Conservation (phyloP, 1,140 invertebrate species). For the Aplysia californica region DNA sequence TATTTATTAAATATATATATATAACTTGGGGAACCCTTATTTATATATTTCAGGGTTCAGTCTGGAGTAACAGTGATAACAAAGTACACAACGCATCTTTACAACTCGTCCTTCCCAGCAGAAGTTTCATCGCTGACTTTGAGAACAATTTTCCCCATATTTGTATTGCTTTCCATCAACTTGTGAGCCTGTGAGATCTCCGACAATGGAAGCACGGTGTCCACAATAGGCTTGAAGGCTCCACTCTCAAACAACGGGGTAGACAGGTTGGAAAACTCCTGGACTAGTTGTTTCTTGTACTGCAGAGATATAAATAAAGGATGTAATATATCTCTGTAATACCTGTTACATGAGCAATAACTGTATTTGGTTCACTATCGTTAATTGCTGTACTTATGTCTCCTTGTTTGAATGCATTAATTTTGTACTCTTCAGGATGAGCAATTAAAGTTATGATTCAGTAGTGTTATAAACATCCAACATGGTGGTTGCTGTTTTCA, state of each 20-base stretch:
- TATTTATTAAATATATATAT: too few species aligned
- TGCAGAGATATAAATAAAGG: conserved; percentile 44
- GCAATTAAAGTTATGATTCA: too few species aligned
- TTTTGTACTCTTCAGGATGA: background rate
- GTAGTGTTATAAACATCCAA: too few species aligned
- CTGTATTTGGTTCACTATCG: too few species aligned
- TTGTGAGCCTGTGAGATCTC: conserved; percentile 56
- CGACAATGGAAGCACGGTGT: conserved; percentile 52
- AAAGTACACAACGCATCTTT: too few species aligned
- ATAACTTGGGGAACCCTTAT: too few species aligned
- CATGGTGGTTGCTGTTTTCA: background rate
- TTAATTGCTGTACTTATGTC: too few species aligned
- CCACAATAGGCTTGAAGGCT: conserved; percentile 53
- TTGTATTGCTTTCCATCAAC: conserved; percentile 61
- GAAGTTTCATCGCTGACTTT: conserved; percentile 37
- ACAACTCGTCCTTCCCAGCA: conserved; percentile 21
- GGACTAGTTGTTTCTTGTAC: conserved; percentile 58
- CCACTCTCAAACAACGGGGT: conserved; percentile 52
- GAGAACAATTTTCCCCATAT: conserved; percentile 62
- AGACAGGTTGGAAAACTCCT: conserved; percentile 41
- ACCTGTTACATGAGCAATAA: too few species aligned
- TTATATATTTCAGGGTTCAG: too few species aligned
- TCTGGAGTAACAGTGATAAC: too few species aligned
- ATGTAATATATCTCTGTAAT: background rate
- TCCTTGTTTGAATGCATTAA: background rate